Base-by-base conservation (phyloP, 2,888 invertebrate species). In the Heliconius cydno region DNA sequence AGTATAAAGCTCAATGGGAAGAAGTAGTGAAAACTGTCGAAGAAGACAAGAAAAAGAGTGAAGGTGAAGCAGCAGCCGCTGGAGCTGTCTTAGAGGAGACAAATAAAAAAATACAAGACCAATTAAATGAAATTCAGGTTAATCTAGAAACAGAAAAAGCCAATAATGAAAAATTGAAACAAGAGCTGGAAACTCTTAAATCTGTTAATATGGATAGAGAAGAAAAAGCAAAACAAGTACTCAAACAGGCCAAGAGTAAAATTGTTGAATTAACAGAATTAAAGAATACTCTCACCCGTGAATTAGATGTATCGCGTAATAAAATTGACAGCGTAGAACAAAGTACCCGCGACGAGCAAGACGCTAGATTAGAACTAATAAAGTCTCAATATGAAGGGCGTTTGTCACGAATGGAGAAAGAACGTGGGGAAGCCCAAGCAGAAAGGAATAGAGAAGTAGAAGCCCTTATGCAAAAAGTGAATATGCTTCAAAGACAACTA, bases 1-100 rank as follows among this genome's bases (percentile, higher is more conserved):
- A 98, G 87, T 99, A 99, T 90, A 99, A 98, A 91, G 97, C 96
- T 15, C 97, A 97, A 85, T 98, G 96, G 88, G 97, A 97, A 88
- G 98, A 98, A 85, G 94, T 97, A 30, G 94, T 96, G 0, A 97
- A 97, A 88, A 95, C 96, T 25, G 92, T 96, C 30, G 96, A 97
- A 83, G 96, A 96, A 85, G 96, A 96, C 72, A 96, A 96, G 85
- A 95, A 95, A 83, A 96, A 94, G 83, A 91, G 90, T 77, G 96
- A 96, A 85, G 96, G 92, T 2, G 96, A 96, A 83, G 91, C 91
- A 5, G 95, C 95, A 41, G 95, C 95, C 57, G 93, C 94, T 25
- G 92, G 92, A 73, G 92, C 91, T 38, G 93, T 92, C 70, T 87
- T 92, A 57, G 90, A 91, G 5, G 96, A 95, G 84, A 90, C 87